Conservation (phyloP, 92 coral and sea anemone genomes). For the Zoanthus solanderi region DNA sequence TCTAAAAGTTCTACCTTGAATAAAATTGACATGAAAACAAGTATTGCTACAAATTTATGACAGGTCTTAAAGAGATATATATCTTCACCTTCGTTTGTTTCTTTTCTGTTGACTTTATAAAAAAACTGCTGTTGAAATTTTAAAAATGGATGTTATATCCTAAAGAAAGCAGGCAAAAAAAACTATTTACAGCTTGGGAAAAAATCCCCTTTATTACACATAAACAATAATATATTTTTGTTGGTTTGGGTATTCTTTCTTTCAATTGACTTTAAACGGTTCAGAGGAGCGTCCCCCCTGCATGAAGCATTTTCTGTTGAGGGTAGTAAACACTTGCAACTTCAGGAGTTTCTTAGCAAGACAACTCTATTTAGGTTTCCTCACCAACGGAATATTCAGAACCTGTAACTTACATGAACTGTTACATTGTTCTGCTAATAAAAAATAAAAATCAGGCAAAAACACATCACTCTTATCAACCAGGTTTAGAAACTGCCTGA, state of each 20-base stretch:
- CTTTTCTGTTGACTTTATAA: neutral
- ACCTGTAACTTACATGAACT: neutral
- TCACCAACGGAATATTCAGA: neutral
- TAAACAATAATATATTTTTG: conserved; percentile 13
- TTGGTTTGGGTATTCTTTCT: conserved; percentile 11
- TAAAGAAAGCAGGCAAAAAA: conserved; percentile 9
- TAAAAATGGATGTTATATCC: conserved; percentile 13
- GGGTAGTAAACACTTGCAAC: neutral
- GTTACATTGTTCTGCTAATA: neutral
- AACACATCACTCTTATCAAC: conserved; percentile 2
- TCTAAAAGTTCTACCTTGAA: conserved; percentile 19
- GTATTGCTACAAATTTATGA: neutral
- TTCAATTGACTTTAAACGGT: conserved; percentile 21
- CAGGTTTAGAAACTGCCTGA: neutral
- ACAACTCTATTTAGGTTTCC: neutral
- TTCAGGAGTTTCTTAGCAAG: neutral
- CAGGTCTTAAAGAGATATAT: neutral
- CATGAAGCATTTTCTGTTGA: neutral
- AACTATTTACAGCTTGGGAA: conserved; percentile 31
- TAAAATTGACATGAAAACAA: neutral
- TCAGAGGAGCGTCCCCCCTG: neutral
- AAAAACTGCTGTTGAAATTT: neutral
- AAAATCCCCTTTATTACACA: conserved; percentile 14
- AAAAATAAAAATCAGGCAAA: neutral
- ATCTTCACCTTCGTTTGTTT: neutral